Evolutionary conservation across 2,888 invertebrate species (phyloP), one percentile per base, ranked within the genome.

Genomic region (Rotaria macrura): DNA sequence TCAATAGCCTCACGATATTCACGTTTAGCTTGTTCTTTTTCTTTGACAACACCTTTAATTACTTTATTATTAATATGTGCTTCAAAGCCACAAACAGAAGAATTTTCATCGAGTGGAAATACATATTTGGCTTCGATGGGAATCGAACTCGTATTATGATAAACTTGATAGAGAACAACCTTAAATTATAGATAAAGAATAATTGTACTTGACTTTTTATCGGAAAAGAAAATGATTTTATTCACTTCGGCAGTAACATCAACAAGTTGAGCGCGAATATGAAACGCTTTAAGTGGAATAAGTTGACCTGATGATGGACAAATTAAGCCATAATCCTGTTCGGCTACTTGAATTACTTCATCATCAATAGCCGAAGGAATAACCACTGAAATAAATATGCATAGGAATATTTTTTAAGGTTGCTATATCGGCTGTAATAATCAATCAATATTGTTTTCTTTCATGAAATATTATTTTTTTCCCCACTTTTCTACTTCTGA

Each of bases 71-170:
- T 90, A 87, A 91, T 90, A 88, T 89, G 91, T 2, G 91, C 91
- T 87, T 91, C 91, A 88, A 91, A 91, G 1, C 90, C 91, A 88
- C 91, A 91, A 49, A 91, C 91, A 20, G 90, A 90, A 25, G 91
- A 91, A 87, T 89, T 89, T 40, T 91, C 91, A 74, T 89, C 90
- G 84, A 91, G 88, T 0, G 91, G 91, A 87, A 91, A 91, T 47
- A 91, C 90, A 88, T 91, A 91, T 88, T 91, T 91, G 17, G 90
- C 91, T 87, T 91, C 91, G 7, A 91, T 89, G 23, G 89, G 86
- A 2, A 72, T 29, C 49, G 87, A 86, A 86, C 87, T 88, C 43
- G 87, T 88, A 87, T 90, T 91, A 85, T 88, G 87, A 87, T 90
- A 90, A 84, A 88, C 88, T 87, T 91, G 91, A 52, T 90, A 87